A percentile compares a stretch with the other conserved stretches of the same genome.
These are phyloP conservation scores for Drosophila triauraria DNA, from an alignment of 1,140 invertebrate species.

Conservation along the genomic window DNA sequence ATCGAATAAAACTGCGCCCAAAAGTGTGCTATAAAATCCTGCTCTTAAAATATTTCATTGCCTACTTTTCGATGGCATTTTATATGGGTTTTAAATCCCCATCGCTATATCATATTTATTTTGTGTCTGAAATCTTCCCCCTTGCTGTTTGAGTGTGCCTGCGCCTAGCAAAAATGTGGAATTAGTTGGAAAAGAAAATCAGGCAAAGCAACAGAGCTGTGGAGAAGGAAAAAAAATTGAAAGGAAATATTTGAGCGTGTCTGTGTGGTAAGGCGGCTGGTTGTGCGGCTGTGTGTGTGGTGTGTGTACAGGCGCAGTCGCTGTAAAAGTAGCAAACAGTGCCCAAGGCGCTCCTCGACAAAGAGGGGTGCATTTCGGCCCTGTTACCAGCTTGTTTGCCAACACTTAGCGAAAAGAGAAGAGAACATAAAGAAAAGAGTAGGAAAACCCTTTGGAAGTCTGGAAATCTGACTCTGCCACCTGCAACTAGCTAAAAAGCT, in stretches of 20 bases:
- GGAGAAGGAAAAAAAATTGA: slow-evolving; percentile 40
- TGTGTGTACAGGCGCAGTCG: slow-evolving; percentile 67
- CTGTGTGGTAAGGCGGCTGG: background rate
- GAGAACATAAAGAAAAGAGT: background rate
- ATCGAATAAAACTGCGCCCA: no score
- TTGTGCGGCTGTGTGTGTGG: background rate
- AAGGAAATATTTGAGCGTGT: slow-evolving; percentile 68
- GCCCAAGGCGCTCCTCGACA: slow-evolving; percentile 50
- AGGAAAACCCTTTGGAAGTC: background rate
- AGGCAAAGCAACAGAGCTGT: slow-evolving; percentile 38
- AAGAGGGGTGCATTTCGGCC: slow-evolving; percentile 12
- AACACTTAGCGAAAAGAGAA: slow-evolving; percentile 65
- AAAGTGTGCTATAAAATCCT: no score
- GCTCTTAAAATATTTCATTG: no score
- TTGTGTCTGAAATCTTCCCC: background rate
- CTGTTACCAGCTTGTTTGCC: slow-evolving; percentile 74
- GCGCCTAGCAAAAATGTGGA: slow-evolving; percentile 50
- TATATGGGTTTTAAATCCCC: no score
- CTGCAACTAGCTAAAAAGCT: slow-evolving; percentile 6
- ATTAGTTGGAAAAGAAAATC: slow-evolving; percentile 74
- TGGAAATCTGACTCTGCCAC: background rate
- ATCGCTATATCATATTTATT: no score
- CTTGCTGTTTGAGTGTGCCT: slow-evolving; percentile 22
- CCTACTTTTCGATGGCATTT: no score
- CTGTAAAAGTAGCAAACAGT: slow-evolving; percentile 77